Base-by-base conservation (phyloP, 2,888 invertebrate species). In the Tachina fera region DNA sequence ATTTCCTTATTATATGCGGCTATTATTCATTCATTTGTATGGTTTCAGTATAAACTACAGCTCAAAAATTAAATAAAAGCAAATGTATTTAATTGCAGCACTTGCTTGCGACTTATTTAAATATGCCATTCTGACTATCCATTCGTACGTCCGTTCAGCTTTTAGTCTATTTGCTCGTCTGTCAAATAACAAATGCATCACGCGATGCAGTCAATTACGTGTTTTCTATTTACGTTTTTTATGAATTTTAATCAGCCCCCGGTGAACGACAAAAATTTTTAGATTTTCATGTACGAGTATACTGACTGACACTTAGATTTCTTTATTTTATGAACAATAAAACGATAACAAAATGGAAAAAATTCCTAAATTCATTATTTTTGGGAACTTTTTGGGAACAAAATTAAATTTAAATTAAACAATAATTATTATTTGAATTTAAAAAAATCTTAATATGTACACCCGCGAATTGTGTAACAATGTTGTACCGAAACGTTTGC, bases 161-260 rank as follows among this genome's bases (percentile, higher is more conserved):
- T 39, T 3, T 60, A 31, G 19, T 65, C 43, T 43, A 43, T 49
- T 14, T 39, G 31, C 43, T n/a, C 11, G 58, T 43, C 45, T 60
- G 41, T 72, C 76, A 78, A 74, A 78, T 61, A 67, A 63, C 58
- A 68, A 82, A 16, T 78, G 78, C 85, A 85, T 85, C 85, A 85
- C 82, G 85, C 85, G 85, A 85, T 85, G 63, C 82, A 63, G n/a
- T 78, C 58, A 49, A 65, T 75, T 79, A 84, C 75, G 75, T 83
- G 39, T 41, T 70, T 58, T 78, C 51, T 78, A 76, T 81, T 76
- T 74, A 68, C 68, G 56, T 63, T 70, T 58, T 68, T 61, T 31
- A 53, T 75, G 9, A 84, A 51, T 65, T 65, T 49, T 68, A 47
- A 80, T 53, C 39, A 49, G 31, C 9, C 63, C 70, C 13, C 19